Evolutionary conservation across 2,888 invertebrate species (phyloP).

Genomic region (Melinaea marsaeus): DNA sequence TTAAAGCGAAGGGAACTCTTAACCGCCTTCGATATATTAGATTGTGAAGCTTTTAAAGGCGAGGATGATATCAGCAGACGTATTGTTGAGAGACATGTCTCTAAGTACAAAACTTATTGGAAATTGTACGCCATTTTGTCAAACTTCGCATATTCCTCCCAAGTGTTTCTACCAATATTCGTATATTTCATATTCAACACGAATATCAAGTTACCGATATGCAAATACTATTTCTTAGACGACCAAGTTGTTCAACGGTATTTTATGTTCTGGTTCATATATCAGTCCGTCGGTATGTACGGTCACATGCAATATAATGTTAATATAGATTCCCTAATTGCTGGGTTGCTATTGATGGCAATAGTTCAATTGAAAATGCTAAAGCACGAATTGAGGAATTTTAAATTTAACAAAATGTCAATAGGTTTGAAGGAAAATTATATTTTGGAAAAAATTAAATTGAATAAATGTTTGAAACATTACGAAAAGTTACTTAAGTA

Average conservation of each 20-base stretch:
- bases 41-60: conserved; percentile 49
- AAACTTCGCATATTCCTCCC: conserved; percentile 41
- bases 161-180: conserved; percentile 46
- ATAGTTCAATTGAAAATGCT: conserved; percentile 51
- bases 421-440: conserved; percentile 22
- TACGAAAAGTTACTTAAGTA: conserved; percentile 53
- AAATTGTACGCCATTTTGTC: conserved; percentile 40
- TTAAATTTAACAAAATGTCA: conserved; percentile 37
- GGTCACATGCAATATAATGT: conserved; percentile 61
- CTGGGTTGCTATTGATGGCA: conserved; percentile 51
- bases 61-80: conserved; percentile 40
- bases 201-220: conserved; percentile 51
- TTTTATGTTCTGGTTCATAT: conserved; percentile 49
- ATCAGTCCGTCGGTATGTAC: conserved; percentile 56
- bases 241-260: conserved; percentile 45
- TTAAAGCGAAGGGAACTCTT: conserved; percentile 47
- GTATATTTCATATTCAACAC: conserved; percentile 41
- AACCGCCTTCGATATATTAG: conserved; percentile 47
- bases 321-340: conserved; percentile 52
- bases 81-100: conserved; percentile 40
- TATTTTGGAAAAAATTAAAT: conserved; percentile 29
- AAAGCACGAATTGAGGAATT: conserved; percentile 44
- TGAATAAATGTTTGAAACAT: conserved; percentile 44
- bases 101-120: conserved; percentile 42
- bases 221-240: conserved; percentile 59